Evolutionary conservation across 2,797 vertebrate genomes (phyloP), one percentile per base, ranked within the genome.

Genomic region (Sandelia bainsii): DNA sequence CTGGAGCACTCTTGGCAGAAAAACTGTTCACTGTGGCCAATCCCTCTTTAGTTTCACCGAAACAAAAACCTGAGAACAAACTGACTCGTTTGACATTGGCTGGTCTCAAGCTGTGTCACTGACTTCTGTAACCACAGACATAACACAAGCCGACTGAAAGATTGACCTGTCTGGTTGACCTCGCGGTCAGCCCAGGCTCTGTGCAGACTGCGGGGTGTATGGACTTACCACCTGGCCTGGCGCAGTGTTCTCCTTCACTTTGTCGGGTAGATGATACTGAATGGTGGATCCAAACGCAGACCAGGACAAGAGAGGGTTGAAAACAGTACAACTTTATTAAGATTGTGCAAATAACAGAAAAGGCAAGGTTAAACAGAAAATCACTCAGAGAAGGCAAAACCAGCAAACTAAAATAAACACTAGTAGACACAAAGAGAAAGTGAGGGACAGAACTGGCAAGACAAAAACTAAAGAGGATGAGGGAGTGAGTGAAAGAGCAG

Each of bases 41-140:
- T 46, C 68, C 42, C 58, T 67, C 74, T 86, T 73, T 64, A 53
- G 62, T 75, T 78, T 62, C 71, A 13, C 72, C 59, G 62, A 56
- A 68, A 75, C 58, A 50, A 42, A 65, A 62, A 69, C 27, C 79
- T 27, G 54, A 71, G 69, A 81, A 77, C 77, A 79, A 81, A 81
- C 57, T 8, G 69, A 66, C 46, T 75, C 70, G 23, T 84, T 86
- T 86, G 86, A 85, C 89, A 83, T 81, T 74, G 79, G 53, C 64
- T 44, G 74, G 16, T 79, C 60, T 65, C 83, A 40, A 20, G 9
- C 74, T 70, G 84, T 19, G 73, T 44, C 17, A 6, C 60, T 22
- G 64, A 54, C 51, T 57, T 66, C 62, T 75, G 70, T 71, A 83
- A 79, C 59, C 74, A 27, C 80, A 52, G 68, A 74, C 54, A 70